Base-by-base conservation (phyloP, 2,113 vertebrate species). In the Gallinago jamesoni region DNA sequence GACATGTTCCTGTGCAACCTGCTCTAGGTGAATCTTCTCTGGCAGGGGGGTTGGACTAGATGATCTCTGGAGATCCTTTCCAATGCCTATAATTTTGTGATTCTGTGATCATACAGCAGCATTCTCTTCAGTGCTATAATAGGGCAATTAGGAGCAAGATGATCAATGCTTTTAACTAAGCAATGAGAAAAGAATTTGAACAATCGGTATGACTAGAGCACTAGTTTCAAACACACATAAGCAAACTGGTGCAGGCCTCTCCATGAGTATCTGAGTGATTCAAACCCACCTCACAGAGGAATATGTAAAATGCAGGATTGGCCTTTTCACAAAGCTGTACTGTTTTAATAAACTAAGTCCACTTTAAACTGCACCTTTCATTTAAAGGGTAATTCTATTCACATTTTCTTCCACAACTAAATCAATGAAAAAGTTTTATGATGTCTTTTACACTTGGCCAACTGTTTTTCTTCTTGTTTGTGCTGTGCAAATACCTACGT, bases 41-140 rank as follows among this genome's bases (percentile, higher is more conserved):
- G 52, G 52, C 27, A 30, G 52, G 15, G 52, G 14, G 9, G 52
- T 53, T 55, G 28, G 28, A 55, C 53, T 55, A 55, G 16, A 55
- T 55, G 27, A 55, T 30, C 16, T 30, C 53, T 16, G 30, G 53
- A 55, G 28, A 30, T 55, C 28, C 16, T 18, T 30, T 30, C 53
- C 53, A 30, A 55, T 17, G 28, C 53, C 28, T 55, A 55, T 30
- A 17, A 55, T 30, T 55, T 55, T 55, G 53, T 18, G 28, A 89
- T 79, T 30, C 53, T 55, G 69, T 87, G 85, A 89, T 77, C 39
- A 76, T 22, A 80, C 86, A 92, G 21, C 30, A 70, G 28, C n/a
- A 11, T 28, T 83, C 25, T 83, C 52, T 64, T 88, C 59, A 48
- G 68, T 48, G 62, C 10, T 64, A 28, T 5, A 69, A 72, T 87